phyloP scores from a whole-genome alignment of 2,113 vertebrate genomes.

The Eleginops maclovinus region DNA sequence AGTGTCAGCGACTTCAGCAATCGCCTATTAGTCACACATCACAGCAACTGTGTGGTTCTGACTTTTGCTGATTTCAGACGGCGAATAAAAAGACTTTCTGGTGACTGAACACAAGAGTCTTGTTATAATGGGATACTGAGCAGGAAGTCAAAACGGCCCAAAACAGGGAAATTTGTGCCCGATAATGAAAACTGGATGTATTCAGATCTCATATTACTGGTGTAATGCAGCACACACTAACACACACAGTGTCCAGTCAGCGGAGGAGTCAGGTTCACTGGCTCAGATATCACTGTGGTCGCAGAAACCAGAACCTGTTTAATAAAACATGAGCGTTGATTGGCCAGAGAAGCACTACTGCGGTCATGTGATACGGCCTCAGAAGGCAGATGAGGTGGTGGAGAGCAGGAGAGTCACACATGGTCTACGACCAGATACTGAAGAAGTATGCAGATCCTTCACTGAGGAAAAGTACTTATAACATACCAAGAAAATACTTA shows the following conservation, averaged over 20 bases:
- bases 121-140: neutral
- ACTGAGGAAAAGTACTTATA: neutral
- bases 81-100: conserved; percentile 5
- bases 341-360: conserved; percentile 47
- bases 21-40: conserved; percentile 47
- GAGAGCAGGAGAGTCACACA: neutral
- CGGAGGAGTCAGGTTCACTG: conserved; percentile 52
- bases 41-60: neutral
- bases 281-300: conserved; percentile 61
- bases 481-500: too few species aligned
- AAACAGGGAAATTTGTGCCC: neutral
- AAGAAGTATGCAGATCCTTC: neutral
- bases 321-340: conserved; percentile 76
- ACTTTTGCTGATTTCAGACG: conserved; percentile 3
- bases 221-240: neutral
- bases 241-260: conserved; percentile 64
- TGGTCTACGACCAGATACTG: neutral
- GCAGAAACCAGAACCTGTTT: conserved; percentile 70
- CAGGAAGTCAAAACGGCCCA: neutral
- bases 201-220: neutral
- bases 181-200: neutral
- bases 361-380: conserved; percentile 40
- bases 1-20: conserved; percentile 44
- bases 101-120: neutral
- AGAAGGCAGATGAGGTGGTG: conserved; percentile 6